Evolutionary conservation across 1,140 invertebrate genomes (phyloP).

Genomic region (Goniozus legneri): DNA sequence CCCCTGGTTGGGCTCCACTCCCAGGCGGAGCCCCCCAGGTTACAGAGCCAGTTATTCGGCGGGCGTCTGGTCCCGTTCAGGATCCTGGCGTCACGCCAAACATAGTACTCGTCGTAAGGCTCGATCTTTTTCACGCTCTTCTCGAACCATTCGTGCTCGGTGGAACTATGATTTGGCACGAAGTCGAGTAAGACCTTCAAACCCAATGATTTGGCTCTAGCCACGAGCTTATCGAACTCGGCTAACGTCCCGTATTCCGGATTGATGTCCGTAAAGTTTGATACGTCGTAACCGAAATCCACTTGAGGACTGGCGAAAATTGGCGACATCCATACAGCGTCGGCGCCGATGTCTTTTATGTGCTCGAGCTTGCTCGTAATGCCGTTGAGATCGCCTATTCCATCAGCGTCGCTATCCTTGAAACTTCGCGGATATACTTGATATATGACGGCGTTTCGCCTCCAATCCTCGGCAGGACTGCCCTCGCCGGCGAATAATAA

Average conservation of each 20-base stretch:
- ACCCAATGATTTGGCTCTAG: constrained; percentile 33
- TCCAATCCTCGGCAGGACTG: constrained; percentile 69
- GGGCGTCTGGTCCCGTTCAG: constrained; percentile 31
- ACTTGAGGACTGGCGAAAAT: constrained; percentile 53
- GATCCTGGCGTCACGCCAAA: constrained; percentile 63
- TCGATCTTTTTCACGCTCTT: constrained; percentile 56
- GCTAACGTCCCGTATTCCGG: constrained; percentile 51
- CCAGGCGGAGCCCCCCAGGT: constrained; percentile 57
- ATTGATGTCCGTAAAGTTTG: constrained; percentile 52
- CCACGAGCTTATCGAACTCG: constrained; percentile 51
- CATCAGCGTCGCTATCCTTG: constrained; percentile 69
- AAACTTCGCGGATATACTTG: constrained; percentile 69
- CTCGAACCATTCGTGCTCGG: constrained; percentile 67
- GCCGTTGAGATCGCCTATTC: constrained; percentile 65
- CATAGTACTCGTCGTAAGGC: constrained; percentile 65
- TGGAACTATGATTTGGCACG: constrained; percentile 73
- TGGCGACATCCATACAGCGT: constrained; percentile 53
- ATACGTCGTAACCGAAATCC: constrained; percentile 51
- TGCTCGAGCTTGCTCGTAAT: constrained; percentile 27
- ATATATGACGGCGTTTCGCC: constrained; percentile 68
- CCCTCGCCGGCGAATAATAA: too few relatives aligned
- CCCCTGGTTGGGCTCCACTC: constrained; percentile 53
- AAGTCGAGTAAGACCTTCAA: constrained; percentile 68
- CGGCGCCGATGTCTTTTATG: constrained; percentile 35
- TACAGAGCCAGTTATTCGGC: constrained; percentile 47